Evolutionary conservation across 2,888 invertebrate genomes (phyloP).

Genomic region (Alentia gelatinosa): DNA sequence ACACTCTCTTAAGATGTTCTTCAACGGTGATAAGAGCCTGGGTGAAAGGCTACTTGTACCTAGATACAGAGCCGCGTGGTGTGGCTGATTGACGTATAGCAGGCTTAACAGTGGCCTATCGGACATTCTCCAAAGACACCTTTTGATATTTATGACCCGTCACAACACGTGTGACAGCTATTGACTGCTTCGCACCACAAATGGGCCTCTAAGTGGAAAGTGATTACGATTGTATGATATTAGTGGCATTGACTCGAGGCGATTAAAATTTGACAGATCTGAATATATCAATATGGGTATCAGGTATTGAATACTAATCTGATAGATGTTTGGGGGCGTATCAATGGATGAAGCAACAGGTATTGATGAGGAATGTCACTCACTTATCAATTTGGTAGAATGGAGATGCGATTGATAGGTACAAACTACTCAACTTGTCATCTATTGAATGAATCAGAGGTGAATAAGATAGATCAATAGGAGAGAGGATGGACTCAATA

Average conservation of each 20-base stretch:
- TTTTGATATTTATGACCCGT: not conserved
- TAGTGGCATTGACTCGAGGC: not conserved
- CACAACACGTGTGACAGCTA: not conserved
- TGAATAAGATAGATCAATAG: too few species aligned
- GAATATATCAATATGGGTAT: not conserved
- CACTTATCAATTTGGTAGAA: not conserved
- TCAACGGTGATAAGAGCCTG: not conserved
- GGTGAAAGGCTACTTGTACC: not conserved
- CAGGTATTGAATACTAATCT: not conserved
- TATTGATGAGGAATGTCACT: not conserved
- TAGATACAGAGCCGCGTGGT: not conserved
- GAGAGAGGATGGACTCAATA: too few species aligned
- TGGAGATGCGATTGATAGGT: not conserved
- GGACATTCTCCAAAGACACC: not conserved
- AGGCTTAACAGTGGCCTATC: not conserved
- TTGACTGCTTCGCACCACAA: not conserved
- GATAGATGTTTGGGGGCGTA: not conserved
- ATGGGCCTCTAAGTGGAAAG: not conserved
- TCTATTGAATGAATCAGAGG: not conserved
- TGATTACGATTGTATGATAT: not conserved
- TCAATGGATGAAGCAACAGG: not conserved
- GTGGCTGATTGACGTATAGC: not conserved
- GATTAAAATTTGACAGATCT: not conserved
- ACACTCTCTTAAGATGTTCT: not conserved
- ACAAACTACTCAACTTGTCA: not conserved